Percentiles rank a stretch among this genome's conserved stretches.
Conservation (phyloP, 2,797 vertebrate species). For the Botia kubotai region DNA sequence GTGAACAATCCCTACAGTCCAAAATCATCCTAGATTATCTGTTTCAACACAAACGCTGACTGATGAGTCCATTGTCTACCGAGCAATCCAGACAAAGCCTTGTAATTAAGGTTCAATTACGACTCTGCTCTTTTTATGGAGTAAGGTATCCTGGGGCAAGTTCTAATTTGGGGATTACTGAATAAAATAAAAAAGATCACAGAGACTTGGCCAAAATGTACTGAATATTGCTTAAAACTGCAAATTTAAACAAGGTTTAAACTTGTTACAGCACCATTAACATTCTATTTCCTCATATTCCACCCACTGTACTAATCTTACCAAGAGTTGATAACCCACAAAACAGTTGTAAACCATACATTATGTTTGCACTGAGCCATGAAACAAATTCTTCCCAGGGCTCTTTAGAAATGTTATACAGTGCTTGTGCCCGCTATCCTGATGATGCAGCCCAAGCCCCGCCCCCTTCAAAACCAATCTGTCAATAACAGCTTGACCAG, state of each 20-base stretch:
- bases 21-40: conserved; percentile 45
- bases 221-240: not conserved
- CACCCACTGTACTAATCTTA: not conserved
- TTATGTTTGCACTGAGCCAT: conserved; percentile 2
- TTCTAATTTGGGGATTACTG: conserved; percentile 18
- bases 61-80: conserved; percentile 39
- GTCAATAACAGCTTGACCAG: conserved; percentile 47
- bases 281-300: not conserved
- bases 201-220: not conserved
- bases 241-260: not conserved
- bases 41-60: conserved; percentile 43
- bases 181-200: not conserved
- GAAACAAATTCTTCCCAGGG: conserved; percentile 19
- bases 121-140: conserved; percentile 7
- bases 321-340: not conserved
- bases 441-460: conserved; percentile 44
- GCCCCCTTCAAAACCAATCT: conserved; percentile 33
- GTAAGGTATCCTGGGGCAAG: not conserved
- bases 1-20: conserved; percentile 31
- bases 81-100: conserved; percentile 35
- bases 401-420: conserved; percentile 46
- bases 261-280: not conserved
- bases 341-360: not conserved
- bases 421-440: conserved; percentile 13
- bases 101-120: conserved; percentile 47